Evolutionary conservation across 1,140 invertebrate species (phyloP), one percentile per base, ranked within the genome.

Genomic region (Pogonognathellus flavescens): DNA sequence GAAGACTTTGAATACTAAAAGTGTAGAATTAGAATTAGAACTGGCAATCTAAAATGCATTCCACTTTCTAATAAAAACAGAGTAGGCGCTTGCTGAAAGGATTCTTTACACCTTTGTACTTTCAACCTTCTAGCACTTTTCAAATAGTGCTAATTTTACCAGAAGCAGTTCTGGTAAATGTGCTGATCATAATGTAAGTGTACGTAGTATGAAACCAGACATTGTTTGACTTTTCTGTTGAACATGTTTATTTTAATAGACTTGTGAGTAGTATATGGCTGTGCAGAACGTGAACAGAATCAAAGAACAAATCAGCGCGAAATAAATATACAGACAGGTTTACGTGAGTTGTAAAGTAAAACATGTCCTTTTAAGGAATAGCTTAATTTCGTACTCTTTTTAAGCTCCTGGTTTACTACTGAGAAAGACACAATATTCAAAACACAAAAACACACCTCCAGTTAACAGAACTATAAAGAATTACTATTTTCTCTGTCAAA

Each of bases 51-150:
- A 41, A 41, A 41, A 41, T 41, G 31, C 31, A 41, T 41, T 41
- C 31, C 31, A 66, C 62, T 66, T 66, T 66, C 62, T 66, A 66
- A 66, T 25, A 66, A 25, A 31, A 25, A 14, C 31, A 41, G 31
- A 41, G 31, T 41, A 41, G 31, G 31, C 31, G 31, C 31, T 25
- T 31, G 25, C 25, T 31, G 62, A 66, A 66, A 66, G 22, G 25
- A 66, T 66, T 66, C 62, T 20, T 25, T 66, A 66, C 62, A 66
- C 20, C 62, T 14, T 11, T 20, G 22, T 25, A 25, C 62, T 22
- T 66, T 25, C 22, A 66, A 13, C 10, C 25, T 13, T 66, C 62
- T 13, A 66, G 62, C 10, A 25, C 9, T 31, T 14, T 66, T 41
- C 31, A 41, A 41, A 41, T 41, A 41, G 31, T 6, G 8, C 62